Evolutionary conservation across 2,888 invertebrate species (phyloP), one percentile per base, ranked within the genome.

Genomic region (Atrina japonica): DNA sequence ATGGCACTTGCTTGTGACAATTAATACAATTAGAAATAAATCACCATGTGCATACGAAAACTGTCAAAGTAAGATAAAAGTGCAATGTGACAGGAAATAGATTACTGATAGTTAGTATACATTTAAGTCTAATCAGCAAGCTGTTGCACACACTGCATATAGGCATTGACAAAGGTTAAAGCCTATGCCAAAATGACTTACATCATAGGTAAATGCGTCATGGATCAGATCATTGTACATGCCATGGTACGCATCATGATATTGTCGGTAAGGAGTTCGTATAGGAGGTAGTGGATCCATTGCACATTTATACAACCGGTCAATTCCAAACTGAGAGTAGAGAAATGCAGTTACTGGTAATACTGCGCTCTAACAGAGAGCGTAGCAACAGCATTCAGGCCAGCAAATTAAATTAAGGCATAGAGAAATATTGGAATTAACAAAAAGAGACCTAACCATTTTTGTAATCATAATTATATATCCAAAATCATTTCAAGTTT

Each of bases 241-340:
- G 27, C 60, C 67, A 52, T 67, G 67, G 49, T 53, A 61, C n/a
- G 60, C 45, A 60, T 56, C 56, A 41, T 35, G 53, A 50, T 61
- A 61, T n/a, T 47, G 47, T 49, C 47, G 49, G 35, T 61, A 61
- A 9, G 49, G 50, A 43, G 69, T 56, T 41, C 64, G n/a, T 45
- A 69, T 69, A 25, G 69, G 69, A 43, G 69, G 69, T 40, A 69
- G 56, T 56, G 71, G 71, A 50, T 72, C 71, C 67, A 67, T 61
- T 60, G 71, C 66, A 64, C 71, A 72, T 58, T 66, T 67, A 63
- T 66, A 58, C 66, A 72, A 63, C 56, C 71, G 66, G 40, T 63
- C 66, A 67, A 72, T 66, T 35, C 71, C 71, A 58, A 56, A 72
- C 71, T 72, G 47, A 27, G 63, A 64, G 41, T 5, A 35, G 35